Evolutionary conservation across 2,113 vertebrate genomes (phyloP).

Genomic region (Bos javanicus): DNA sequence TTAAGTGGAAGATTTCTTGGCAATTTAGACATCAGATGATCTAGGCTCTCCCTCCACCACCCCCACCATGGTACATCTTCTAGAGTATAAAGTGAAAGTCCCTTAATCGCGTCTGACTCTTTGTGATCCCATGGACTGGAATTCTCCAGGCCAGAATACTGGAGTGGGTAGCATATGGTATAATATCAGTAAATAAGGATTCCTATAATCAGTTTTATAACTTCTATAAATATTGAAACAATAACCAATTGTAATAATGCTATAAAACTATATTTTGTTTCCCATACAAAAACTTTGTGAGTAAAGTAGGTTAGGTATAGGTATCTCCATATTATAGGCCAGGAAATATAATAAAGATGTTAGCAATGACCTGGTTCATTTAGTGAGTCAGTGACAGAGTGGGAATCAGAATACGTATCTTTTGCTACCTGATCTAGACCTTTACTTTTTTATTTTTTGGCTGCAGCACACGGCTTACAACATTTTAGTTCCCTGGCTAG

Average conservation of each 20-base stretch:
- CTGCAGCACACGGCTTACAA: rapidly evolving
- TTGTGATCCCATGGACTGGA: rapidly evolving
- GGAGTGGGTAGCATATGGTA: neutral
- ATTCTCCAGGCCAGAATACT: neutral
- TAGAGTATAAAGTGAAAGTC: neutral
- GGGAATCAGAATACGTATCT: neutral
- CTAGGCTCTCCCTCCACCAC: rapidly evolving
- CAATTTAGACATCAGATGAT: neutral
- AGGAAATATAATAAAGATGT: neutral
- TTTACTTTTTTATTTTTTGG: neutral
- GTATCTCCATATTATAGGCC: neutral
- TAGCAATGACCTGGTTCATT: neutral
- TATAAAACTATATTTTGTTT: neutral
- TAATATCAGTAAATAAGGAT: neutral
- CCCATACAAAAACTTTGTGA: neutral
- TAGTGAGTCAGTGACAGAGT: neutral
- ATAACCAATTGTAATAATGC: neutral
- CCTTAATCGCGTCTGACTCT: neutral
- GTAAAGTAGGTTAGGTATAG: neutral
- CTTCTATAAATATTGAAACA: neutral
- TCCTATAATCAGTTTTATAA: neutral
- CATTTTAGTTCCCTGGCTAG: neutral
- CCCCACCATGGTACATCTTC: neutral
- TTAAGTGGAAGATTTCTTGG: neutral
- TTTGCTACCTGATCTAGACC: neutral